A percentile compares a stretch with the other conserved stretches of the same genome.
These are phyloP conservation scores for Heliconius aoede DNA, from an alignment of 2,888 invertebrate genomes.

Conservation along the genomic window DNA sequence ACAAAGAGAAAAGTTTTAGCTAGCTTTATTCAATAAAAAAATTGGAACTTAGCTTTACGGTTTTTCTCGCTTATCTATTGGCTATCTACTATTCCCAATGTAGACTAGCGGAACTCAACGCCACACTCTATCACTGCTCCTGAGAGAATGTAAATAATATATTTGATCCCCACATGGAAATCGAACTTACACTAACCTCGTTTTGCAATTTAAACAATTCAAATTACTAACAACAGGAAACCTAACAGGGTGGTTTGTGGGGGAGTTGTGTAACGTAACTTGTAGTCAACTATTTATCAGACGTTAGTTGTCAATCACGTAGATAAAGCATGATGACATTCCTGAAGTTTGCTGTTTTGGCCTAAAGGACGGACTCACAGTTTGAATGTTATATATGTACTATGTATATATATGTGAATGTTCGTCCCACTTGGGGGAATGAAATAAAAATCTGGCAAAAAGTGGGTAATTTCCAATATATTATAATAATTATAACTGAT, in stretches of 20 bases:
- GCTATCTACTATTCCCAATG: no score
- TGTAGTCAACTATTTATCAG: slow-evolving; percentile 35
- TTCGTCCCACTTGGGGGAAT: no score
- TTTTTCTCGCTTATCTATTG: no score
- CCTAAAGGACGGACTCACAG: slow-evolving; percentile 34
- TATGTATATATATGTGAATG: not conserved
- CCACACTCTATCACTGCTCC: no score
- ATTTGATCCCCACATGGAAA: not conserved
- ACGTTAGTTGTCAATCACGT: slow-evolving; percentile 38
- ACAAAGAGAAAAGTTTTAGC: no score
- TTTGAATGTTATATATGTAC: slow-evolving; percentile 11
- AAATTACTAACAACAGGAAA: slow-evolving; percentile 9
- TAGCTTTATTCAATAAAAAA: no score
- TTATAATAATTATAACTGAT: no score
- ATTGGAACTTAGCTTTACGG: no score
- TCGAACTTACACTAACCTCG: not conserved
- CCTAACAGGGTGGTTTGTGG: not conserved
- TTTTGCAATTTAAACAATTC: not conserved
- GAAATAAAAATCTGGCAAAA: no score
- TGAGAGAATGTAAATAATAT: no score
- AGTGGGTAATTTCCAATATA: no score
- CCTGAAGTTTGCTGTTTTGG: slow-evolving; percentile 36
- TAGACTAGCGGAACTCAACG: no score
- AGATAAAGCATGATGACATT: slow-evolving; percentile 44
- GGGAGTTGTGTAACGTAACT: slow-evolving; percentile 10